Percentiles rank a stretch among this genome's conserved stretches.
Conservation (phyloP, 1,140 invertebrate genomes). For the Elysia chlorotica region DNA sequence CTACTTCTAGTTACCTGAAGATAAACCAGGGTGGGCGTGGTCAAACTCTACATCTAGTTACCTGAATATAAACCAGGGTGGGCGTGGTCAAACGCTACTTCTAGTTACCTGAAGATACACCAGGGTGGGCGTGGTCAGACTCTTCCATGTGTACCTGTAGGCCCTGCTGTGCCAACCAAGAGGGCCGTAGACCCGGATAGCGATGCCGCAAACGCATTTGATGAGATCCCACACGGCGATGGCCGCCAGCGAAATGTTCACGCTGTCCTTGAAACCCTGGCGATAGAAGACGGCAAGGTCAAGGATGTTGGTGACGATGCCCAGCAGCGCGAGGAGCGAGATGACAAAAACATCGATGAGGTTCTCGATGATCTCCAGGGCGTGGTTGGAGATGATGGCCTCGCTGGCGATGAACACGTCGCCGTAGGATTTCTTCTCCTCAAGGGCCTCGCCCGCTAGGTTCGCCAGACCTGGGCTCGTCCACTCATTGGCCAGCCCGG, state of each 20-base stretch:
- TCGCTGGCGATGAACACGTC: background rate
- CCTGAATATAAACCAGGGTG: too few species aligned
- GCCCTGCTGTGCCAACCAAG: background rate
- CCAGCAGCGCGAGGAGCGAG: background rate
- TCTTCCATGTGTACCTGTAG: constrained; percentile 3
- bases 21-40: too few species aligned
- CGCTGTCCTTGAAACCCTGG: constrained; percentile 1
- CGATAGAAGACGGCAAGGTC: background rate
- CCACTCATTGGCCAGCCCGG: too few species aligned
- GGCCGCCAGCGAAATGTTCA: constrained; percentile 4
- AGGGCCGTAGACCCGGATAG: constrained; percentile 1
- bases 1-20: too few species aligned
- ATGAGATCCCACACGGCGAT: constrained; percentile 6
- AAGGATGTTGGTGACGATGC: constrained; percentile 12
- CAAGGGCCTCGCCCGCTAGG: too few species aligned
- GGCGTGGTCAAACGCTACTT: too few species aligned
- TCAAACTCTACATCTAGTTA: too few species aligned
- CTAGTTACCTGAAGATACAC: constrained; percentile 1
- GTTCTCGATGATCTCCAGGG: background rate
- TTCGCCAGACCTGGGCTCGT: too few species aligned
- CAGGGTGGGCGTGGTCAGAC: background rate
- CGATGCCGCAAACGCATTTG: background rate
- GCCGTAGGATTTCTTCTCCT: too few species aligned
- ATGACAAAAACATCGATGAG: background rate
- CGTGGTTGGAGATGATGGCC: background rate